Evolutionary conservation across 2,797 vertebrate genomes (phyloP).

Genomic region (Philypnodon macrostomus): DNA sequence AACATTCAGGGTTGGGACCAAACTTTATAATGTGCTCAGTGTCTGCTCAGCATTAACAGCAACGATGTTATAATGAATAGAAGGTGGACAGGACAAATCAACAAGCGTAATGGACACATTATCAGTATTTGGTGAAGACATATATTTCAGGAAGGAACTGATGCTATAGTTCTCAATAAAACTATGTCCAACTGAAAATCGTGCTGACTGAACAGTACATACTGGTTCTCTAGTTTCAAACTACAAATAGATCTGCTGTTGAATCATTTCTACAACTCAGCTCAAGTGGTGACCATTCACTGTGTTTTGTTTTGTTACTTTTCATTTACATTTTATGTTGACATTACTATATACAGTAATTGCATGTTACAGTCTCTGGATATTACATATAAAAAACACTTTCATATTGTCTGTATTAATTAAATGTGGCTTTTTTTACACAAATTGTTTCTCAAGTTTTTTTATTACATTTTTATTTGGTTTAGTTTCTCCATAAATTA

Average conservation of each 20-base stretch:
- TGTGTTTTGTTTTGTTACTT: slow-evolving; percentile 3
- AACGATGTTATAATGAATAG: too few species aligned
- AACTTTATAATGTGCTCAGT: slow-evolving; percentile 35
- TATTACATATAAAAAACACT: not conserved
- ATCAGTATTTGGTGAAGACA: too few species aligned
- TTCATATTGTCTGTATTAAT: slow-evolving; percentile 4
- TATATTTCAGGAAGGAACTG: too few species aligned
- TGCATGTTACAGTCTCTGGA: too few species aligned
- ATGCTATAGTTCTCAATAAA: too few species aligned
- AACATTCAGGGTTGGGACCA: slow-evolving; percentile 48
- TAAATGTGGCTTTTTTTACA: slow-evolving; percentile 1
- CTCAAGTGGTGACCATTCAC: not conserved
- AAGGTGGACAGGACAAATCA: too few species aligned
- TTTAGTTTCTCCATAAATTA: too few species aligned
- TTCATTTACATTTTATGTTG: not conserved
- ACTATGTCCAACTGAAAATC: not conserved
- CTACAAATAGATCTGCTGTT: not conserved
- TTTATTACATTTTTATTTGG: not conserved
- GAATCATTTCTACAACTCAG: too few species aligned
- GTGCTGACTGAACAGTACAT: not conserved
- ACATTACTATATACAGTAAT: not conserved
- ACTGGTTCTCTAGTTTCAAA: not conserved
- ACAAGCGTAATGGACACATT: too few species aligned
- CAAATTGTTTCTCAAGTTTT: not conserved
- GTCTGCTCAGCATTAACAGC: not conserved